Evolutionary conservation across 2,113 vertebrate genomes (phyloP), one percentile per base, ranked within the genome.

Genomic region (Stigmatopora argus): DNA sequence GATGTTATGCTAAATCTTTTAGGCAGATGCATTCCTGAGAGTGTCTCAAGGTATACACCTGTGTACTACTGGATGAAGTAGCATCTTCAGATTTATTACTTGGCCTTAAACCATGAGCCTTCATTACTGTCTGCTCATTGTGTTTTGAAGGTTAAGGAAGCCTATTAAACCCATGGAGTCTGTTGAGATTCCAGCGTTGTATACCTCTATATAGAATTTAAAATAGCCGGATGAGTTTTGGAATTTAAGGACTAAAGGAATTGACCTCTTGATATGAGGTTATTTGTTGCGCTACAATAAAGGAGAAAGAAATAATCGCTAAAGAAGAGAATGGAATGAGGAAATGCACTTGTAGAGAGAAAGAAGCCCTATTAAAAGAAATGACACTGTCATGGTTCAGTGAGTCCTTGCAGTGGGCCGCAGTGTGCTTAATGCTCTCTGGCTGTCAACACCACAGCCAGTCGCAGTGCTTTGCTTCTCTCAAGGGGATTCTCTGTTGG

Each of bases 141-240:
- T 89, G 80, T 84, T 87, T 84, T 89, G 87, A 91, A 87, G 87
- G 85, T 90, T 90, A 89, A 90, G 80, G 80, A 87, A 89, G 86
- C 85, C 87, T 87, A 89, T 91, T 90, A 89, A 81, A 85, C 88
- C 85, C 85, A 81, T 47, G 80, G 78, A 80, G 70, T 77, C 85
- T 73, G 75, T 74, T 74, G 86, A 78, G 81, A 79, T 81, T 81
- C 83, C 74, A 82, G 85, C 81, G 74, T 80, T 70, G 77, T 78
- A 74, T 81, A 78, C 67, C 72, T 69, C 65, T 19, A 78, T 69
- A 81, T 86, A 78, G 87, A 83, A 88, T 86, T 83, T 83, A 82
- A 88, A 90, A 72, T 48, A 88, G 85, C 72, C 63, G 64, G 66
- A 68, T 44, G 55, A 70, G 69, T 48, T 53, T 53, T 34, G 48